Conservation (phyloP, 2,797 vertebrate species). For the Diplodus sargus region DNA sequence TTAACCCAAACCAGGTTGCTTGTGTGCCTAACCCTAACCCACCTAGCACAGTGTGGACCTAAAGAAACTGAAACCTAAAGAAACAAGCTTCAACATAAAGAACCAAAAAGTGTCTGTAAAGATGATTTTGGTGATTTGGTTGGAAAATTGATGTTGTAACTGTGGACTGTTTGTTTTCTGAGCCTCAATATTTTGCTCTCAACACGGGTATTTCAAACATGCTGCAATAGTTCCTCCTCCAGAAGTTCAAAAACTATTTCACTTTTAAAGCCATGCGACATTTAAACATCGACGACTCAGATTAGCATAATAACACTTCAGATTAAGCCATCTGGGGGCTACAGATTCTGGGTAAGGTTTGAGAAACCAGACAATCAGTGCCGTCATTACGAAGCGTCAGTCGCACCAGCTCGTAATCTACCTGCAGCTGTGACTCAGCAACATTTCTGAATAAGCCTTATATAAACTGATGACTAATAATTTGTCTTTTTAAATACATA, state of each 20-base stretch:
- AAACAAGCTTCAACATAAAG: too few relatives aligned
- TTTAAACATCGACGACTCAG: slow-evolving; percentile 2
- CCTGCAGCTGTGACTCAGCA: slow-evolving; percentile 11
- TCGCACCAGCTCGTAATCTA: background rate
- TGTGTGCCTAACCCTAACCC: too few relatives aligned
- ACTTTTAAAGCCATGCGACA: slow-evolving; percentile 14
- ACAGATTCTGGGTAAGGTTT: background rate
- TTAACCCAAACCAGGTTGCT: too few relatives aligned
- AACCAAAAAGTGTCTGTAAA: too few relatives aligned
- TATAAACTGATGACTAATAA: slow-evolving; percentile 26
- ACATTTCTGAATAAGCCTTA: background rate
- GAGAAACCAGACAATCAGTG: slow-evolving; percentile 2
- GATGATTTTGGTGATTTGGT: too few relatives aligned
- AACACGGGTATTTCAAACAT: background rate
- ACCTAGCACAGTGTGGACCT: too few relatives aligned
- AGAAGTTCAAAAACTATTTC: background rate
- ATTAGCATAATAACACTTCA: slow-evolving; percentile 6
- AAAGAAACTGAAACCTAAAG: too few relatives aligned
- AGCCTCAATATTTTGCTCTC: background rate
- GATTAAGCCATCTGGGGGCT: slow-evolving; percentile 9
- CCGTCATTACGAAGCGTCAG: slow-evolving; percentile 3
- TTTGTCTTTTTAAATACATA: slow-evolving; percentile 14
- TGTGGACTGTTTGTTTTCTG: too few relatives aligned
- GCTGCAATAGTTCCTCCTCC: background rate
- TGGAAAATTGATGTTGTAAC: background rate